Conservation (phyloP, 2,888 invertebrate genomes). For the Agrotis clavis region DNA sequence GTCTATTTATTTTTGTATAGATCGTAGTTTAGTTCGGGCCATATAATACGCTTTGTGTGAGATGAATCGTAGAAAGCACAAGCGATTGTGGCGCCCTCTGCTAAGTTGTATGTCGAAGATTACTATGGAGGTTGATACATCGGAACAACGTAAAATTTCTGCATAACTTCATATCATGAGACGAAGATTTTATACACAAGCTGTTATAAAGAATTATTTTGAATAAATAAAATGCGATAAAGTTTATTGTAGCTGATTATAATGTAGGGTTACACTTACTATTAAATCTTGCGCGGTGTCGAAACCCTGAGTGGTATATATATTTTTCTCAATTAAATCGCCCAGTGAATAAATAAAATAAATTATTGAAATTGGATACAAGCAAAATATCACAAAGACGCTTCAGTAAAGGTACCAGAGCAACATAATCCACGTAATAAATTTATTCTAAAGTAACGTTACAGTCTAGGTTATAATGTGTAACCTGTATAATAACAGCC, state of each 20-base stretch:
- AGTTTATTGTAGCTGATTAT: slow-evolving; percentile 37
- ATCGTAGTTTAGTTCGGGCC: slow-evolving; percentile 42
- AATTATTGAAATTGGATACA: not conserved
- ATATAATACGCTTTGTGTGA: slow-evolving; percentile 48
- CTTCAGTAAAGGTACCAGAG: slow-evolving; percentile 39
- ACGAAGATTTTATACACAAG: slow-evolving; percentile 29
- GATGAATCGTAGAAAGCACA: slow-evolving; percentile 50
- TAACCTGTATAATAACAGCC: slow-evolving; percentile 23
- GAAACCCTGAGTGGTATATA: slow-evolving; percentile 3
- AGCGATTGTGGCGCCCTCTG: slow-evolving; percentile 50
- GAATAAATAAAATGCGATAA: slow-evolving; percentile 19
- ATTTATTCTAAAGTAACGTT: slow-evolving; percentile 57
- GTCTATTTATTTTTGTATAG: slow-evolving; percentile 54
- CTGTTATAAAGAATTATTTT: slow-evolving; percentile 21
- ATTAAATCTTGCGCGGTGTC: slow-evolving; percentile 18
- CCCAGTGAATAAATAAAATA: slow-evolving; percentile 38
- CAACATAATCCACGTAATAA: slow-evolving; percentile 57
- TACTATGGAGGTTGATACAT: slow-evolving; percentile 11
- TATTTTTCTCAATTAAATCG: not conserved
- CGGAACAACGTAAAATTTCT: slow-evolving; percentile 15
- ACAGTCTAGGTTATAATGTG: slow-evolving; percentile 40
- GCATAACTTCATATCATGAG: slow-evolving; percentile 32
- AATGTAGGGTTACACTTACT: slow-evolving; percentile 17
- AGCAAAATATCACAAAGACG: slow-evolving; percentile 65
- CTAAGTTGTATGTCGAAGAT: slow-evolving; percentile 21